Base-by-base conservation (phyloP, 2,797 vertebrate genomes). In the Hylomyscus alleni region DNA sequence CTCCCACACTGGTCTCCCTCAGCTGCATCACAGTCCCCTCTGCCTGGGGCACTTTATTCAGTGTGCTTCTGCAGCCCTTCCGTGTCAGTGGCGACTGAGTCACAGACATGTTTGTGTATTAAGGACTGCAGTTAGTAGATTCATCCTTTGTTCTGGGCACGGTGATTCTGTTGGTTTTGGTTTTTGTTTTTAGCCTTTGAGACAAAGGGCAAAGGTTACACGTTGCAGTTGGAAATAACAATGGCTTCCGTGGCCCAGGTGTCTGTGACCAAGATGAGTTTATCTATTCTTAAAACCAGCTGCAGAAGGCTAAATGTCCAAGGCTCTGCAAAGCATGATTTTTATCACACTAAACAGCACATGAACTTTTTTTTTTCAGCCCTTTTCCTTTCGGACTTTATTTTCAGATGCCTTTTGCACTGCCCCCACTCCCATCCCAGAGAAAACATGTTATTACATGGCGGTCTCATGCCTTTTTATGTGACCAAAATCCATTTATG, bases 131-230 rank as follows among this genome's bases (percentile, higher is more conserved):
- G 58, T 77, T 81, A 9, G 76, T 81, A 6, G 73, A 72, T 56
- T 92, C n/a, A 65, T 76, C 81, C 40, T 31, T 94, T 89, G 37
- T 92, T 84, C 69, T 87, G 60, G 19, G 80, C 24, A 40, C 17
- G 4, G 6, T n/a, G 19, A 91, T 69, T 95, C 83, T 15, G 0
- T 67, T 47, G 40, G 10, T 24, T n/a, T 81, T 3, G 3, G 40
- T 75, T 40, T 19, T 15, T 77, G 44, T 44, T 94, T 89, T 89
- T 72, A 15, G 24, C 60, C 17, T 75, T 84, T 31, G 40, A 80
- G 73, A 40, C 22, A 73, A 60, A 69, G 80, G 88, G 76, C 86
- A 90, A 92, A 50, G 6, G 24, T 88, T 52, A 50, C 7, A 3
- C 15, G 62, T 15, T 86, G 44, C 26, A 67, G 11, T 34, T 52